Percentiles rank a stretch among this genome's conserved stretches.
These are phyloP conservation scores for Spinibarbus caldwelli DNA, from an alignment of 2,797 vertebrate genomes.

Conservation along the genomic window DNA sequence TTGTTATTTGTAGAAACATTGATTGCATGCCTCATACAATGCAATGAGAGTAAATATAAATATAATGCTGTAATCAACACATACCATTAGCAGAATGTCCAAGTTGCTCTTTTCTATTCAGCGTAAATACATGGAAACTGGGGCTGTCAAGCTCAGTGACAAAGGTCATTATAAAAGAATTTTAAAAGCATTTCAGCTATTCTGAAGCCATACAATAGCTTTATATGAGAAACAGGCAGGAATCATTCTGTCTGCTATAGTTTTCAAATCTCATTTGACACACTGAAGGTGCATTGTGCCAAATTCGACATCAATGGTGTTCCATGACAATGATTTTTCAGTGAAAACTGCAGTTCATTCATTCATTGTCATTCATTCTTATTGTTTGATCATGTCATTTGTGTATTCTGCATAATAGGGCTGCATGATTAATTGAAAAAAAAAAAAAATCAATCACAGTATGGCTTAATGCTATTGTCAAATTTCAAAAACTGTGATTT, in stretches of 20 bases:
- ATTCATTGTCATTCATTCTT: neutral
- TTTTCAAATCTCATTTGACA: neutral
- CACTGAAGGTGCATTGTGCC: neutral
- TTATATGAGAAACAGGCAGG: neutral
- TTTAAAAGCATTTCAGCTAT: neutral
- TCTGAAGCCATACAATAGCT: neutral
- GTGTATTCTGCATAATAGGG: neutral
- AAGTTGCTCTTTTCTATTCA: neutral
- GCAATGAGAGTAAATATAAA: neutral
- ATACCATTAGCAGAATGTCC: neutral
- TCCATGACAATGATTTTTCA: neutral
- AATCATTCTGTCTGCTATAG: neutral
- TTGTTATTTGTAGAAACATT: neutral
- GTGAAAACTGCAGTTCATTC: neutral
- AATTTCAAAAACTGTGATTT: neutral
- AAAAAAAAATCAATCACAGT: neutral
- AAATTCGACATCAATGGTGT: neutral
- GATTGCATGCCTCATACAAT: neutral
- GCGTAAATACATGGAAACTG: neutral
- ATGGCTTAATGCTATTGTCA: neutral
- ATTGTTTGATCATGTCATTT: neutral
- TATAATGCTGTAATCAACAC: neutral
- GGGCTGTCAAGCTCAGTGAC: neutral
- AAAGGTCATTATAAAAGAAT: neutral
- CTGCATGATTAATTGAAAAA: constrained; percentile 6